Evolutionary conservation across 2,113 vertebrate genomes (phyloP).

Genomic region (Grammomys surdaster): DNA sequence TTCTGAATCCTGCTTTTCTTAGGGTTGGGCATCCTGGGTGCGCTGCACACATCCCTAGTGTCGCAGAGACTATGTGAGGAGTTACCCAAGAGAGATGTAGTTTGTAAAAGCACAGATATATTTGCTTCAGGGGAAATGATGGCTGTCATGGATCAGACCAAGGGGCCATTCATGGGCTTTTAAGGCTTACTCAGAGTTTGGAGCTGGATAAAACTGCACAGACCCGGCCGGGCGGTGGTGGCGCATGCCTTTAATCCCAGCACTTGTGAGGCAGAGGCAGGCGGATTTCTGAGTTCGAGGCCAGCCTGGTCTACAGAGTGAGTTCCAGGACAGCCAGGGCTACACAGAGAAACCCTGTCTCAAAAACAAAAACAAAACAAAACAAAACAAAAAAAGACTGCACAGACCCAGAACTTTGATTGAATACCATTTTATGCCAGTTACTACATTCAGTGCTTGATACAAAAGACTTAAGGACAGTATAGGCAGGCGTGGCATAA

Average conservation of each 20-base stretch:
- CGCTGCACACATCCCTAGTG: not conserved
- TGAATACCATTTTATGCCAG: not conserved
- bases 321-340: too few species aligned
- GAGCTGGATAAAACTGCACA: not conserved
- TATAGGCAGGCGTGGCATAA: not conserved
- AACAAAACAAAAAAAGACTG: not conserved
- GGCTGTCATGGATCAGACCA: not conserved
- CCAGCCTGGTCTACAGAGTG: too few species aligned
- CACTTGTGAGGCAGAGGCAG: too few species aligned
- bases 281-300: too few species aligned
- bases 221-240: not conserved
- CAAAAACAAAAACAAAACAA: too few species aligned
- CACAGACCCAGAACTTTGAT: not conserved
- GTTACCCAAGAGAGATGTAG: not conserved
- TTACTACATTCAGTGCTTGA: not conserved
- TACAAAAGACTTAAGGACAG: not conserved
- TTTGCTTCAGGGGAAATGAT: not conserved
- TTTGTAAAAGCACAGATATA: not conserved
- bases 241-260: too few species aligned
- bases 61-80: not conserved
- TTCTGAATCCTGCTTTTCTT: not conserved
- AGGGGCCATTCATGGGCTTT: not conserved
- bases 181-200: not conserved
- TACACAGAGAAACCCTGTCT: too few species aligned
- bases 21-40: not conserved